These are phyloP conservation scores for Brachionus rotundiformis DNA, from an alignment of 1,140 invertebrate genomes.

Conservation along the genomic window DNA sequence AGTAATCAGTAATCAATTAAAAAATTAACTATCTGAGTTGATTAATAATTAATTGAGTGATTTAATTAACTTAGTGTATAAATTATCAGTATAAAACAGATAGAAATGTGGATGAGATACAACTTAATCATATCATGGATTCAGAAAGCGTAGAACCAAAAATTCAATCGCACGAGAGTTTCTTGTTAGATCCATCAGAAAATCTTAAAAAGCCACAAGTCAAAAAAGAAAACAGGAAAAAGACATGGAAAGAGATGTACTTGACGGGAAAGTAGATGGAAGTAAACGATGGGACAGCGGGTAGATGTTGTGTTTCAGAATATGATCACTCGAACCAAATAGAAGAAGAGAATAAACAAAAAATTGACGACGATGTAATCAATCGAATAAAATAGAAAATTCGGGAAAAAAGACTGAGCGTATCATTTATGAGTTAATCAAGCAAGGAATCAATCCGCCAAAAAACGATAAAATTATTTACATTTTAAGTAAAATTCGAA, in stretches of 20 bases:
- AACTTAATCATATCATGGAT: not conserved
- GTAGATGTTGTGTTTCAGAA: not conserved
- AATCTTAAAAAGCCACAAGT: not conserved
- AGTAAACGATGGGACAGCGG: not conserved
- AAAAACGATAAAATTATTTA: not conserved
- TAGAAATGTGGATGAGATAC: too few species aligned
- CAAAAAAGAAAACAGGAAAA: not conserved
- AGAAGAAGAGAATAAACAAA: not conserved
- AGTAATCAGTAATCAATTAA: too few species aligned
- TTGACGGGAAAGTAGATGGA: not conserved
- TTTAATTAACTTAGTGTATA: too few species aligned
- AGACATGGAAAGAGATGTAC: not conserved
- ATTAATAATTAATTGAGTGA: too few species aligned
- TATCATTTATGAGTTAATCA: not conserved
- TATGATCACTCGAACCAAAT: not conserved
- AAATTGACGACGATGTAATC: not conserved
- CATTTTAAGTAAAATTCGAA: not conserved
- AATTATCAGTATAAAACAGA: too few species aligned
- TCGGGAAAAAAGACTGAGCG: not conserved
- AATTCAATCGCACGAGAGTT: not conserved
- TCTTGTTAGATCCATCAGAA: not conserved
- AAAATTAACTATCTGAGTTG: too few species aligned
- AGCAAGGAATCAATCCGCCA: constrained; percentile 4
- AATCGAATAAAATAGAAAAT: not conserved
- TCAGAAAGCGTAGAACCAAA: not conserved